Conservation (phyloP, 2,888 invertebrate species). For the Cantharis lateralis region DNA sequence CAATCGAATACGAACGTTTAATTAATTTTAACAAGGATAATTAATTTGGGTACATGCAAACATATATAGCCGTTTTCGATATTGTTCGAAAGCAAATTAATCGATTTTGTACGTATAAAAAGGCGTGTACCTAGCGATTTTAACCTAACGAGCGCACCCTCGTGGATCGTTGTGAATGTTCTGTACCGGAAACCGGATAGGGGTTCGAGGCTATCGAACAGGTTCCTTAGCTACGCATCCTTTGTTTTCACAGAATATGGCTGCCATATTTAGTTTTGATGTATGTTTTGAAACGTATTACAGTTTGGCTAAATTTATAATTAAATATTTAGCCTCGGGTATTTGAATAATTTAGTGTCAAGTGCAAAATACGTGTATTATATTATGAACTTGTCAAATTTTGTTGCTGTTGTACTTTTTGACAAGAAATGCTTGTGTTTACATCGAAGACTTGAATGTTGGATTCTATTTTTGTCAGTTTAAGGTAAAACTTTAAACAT, state of each 20-base stretch:
- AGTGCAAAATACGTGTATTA: constrained; percentile 55
- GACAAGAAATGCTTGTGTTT: constrained; percentile 71
- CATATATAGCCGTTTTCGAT: not conserved
- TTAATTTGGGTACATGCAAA: not conserved
- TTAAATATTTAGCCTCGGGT: constrained; percentile 51
- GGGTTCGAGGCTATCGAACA: constrained; percentile 54
- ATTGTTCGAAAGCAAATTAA: not conserved
- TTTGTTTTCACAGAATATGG: constrained; percentile 85
- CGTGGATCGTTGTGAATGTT: constrained; percentile 15
- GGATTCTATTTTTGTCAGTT: constrained; percentile 67
- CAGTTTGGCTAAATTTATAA: constrained; percentile 50
- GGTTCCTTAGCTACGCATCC: constrained; percentile 57
- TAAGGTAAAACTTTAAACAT: constrained; percentile 53
- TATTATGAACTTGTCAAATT: constrained; percentile 51
- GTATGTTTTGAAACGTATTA: constrained; percentile 72
- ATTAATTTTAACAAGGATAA: not conserved
- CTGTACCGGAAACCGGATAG: constrained; percentile 51
- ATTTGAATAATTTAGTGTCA: constrained; percentile 50
- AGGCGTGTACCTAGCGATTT: not conserved
- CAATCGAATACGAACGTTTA: not conserved
- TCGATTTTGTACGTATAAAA: not conserved
- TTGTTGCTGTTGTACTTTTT: constrained; percentile 53
- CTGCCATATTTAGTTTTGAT: constrained; percentile 85
- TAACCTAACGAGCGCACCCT: constrained; percentile 32
- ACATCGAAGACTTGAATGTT: constrained; percentile 72